Percentiles rank a stretch among this genome's conserved stretches.
Conservation (phyloP, 2,888 invertebrate species). For the Hypena proboscidalis region DNA sequence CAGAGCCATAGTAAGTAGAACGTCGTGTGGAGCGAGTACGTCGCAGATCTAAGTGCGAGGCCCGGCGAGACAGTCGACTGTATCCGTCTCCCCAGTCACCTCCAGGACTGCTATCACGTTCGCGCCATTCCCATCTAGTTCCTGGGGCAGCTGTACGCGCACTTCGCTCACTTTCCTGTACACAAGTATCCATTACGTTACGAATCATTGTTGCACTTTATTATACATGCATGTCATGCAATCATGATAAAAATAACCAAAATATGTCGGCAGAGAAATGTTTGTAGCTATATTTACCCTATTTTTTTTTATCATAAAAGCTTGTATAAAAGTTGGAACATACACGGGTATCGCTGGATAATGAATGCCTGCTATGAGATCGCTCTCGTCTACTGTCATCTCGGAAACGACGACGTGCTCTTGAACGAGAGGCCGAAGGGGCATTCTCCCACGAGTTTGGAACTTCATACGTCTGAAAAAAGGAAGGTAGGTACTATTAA, state of each 20-base stretch:
- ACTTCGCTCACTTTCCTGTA: conserved; percentile 76
- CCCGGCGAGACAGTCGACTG: conserved; percentile 66
- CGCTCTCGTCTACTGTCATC: conserved; percentile 81
- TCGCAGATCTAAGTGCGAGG: conserved; percentile 75
- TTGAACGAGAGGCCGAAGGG: conserved; percentile 61
- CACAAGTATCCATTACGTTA: not conserved
- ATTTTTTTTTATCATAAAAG: not conserved
- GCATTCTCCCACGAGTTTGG: conserved; percentile 67
- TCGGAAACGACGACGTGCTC: conserved; percentile 68
- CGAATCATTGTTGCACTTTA: no score
- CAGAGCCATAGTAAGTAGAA: conserved; percentile 70
- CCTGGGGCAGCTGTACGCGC: conserved; percentile 60
- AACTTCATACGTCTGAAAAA: conserved; percentile 81
- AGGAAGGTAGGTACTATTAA: no score
- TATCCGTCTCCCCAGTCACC: conserved; percentile 64
- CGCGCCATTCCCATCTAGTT: conserved; percentile 74
- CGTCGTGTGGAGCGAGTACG: conserved; percentile 58
- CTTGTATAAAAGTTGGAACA: conserved; percentile 26
- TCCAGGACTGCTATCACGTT: conserved; percentile 69
- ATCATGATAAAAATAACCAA: no score
- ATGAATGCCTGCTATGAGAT: conserved; percentile 88
- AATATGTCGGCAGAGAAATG: no score
- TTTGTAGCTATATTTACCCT: no score
- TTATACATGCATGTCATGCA: no score
- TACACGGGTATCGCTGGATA: conserved; percentile 88